phyloP scores from a whole-genome alignment of 2,888 invertebrate species.

The Apodemia hepburni region DNA sequence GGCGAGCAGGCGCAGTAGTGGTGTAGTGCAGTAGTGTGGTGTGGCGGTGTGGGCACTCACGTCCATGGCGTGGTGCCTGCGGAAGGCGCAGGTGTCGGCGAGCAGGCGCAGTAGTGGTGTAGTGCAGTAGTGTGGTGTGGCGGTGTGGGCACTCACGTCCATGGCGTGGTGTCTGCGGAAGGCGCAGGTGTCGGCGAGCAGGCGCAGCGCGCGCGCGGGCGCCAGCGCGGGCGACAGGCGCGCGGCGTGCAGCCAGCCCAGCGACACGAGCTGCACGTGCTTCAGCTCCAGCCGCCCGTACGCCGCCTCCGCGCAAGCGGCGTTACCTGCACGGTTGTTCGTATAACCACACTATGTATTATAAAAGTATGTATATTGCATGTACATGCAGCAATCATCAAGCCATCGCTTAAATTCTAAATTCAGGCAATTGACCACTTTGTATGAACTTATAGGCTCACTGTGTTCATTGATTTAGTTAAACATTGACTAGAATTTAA shows the following conservation, averaged over 20 bases:
- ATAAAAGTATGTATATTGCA: too few relatives aligned
- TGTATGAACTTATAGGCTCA: too few relatives aligned
- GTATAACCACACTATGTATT: too few relatives aligned
- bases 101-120: too few relatives aligned
- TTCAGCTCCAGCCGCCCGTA: slow-evolving; percentile 93
- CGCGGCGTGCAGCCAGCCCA: slow-evolving; percentile 91
- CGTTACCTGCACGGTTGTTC: slow-evolving; percentile 78
- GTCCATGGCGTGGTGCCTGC: slow-evolving; percentile 93
- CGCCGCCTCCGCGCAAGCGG: slow-evolving; percentile 85
- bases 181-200: slow-evolving; percentile 88
- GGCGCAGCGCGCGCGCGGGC: slow-evolving; percentile 83
- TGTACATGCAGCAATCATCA: too few relatives aligned
- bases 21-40: too few relatives aligned
- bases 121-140: not conserved
- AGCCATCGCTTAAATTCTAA: too few relatives aligned
- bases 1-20: too few relatives aligned
- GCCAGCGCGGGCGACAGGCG: slow-evolving; percentile 87
- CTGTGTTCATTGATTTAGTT: too few relatives aligned
- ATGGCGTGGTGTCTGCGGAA: slow-evolving; percentile 94
- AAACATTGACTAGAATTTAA: too few relatives aligned
- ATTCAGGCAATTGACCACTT: too few relatives aligned
- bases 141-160: slow-evolving; percentile 82
- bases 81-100: slow-evolving; percentile 92
- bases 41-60: slow-evolving; percentile 68
- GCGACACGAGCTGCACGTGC: slow-evolving; percentile 94